phyloP scores from a whole-genome alignment of 2,113 vertebrate species.

The Malaclemys terrapin region DNA sequence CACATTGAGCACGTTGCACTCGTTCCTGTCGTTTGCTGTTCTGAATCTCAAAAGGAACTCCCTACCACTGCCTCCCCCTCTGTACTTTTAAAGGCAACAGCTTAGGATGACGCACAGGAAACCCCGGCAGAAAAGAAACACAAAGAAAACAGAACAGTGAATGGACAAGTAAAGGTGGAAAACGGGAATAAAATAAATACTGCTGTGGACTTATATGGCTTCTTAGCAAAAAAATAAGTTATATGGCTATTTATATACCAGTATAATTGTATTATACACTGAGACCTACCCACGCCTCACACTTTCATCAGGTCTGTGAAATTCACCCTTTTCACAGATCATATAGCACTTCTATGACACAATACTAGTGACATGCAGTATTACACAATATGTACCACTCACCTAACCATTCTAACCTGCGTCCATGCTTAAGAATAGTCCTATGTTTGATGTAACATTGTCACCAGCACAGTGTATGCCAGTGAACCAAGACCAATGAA shows the following conservation, averaged over 20 bases:
- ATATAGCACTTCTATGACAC: not conserved
- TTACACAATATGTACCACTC: not conserved
- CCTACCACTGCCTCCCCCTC: not conserved
- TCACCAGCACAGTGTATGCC: not conserved
- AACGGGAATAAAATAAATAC: not conserved
- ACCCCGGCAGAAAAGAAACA: not conserved
- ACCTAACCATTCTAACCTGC: not conserved
- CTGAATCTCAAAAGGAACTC: slow-evolving; percentile 28
- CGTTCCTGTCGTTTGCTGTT: not conserved
- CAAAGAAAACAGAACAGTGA: not conserved
- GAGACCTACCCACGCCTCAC: not conserved
- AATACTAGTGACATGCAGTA: not conserved
- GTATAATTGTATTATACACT: not conserved
- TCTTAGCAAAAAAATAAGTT: not conserved
- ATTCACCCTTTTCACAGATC: not conserved
- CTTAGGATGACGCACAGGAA: not conserved
- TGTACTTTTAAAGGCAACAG: slow-evolving; percentile 29
- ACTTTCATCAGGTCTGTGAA: not conserved
- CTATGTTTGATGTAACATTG: not conserved
- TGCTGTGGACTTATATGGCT: not conserved
- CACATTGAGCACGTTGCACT: not conserved
- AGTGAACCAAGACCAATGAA: not conserved
- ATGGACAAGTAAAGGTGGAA: not conserved
- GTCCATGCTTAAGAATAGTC: not conserved
- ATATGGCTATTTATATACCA: not conserved